These are phyloP conservation scores for Noctua pronuba DNA, from an alignment of 2,888 invertebrate genomes.

Conservation along the genomic window DNA sequence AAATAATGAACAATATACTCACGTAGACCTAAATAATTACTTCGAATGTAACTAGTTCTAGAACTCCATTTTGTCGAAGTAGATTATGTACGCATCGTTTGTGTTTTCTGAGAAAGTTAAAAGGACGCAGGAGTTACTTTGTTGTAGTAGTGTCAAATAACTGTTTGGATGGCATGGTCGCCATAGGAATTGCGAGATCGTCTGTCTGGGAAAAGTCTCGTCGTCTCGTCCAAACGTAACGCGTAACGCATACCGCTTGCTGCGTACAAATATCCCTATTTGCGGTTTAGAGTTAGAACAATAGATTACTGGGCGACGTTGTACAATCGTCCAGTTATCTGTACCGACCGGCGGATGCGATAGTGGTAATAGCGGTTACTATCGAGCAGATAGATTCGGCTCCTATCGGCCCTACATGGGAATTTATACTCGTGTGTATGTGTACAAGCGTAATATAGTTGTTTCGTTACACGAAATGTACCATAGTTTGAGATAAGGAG, in stretches of 20 bases:
- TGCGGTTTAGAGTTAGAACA: slow-evolving; percentile 76
- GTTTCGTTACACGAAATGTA: slow-evolving; percentile 66
- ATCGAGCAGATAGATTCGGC: slow-evolving; percentile 82
- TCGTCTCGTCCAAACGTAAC: slow-evolving; percentile 26
- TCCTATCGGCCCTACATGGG: slow-evolving; percentile 83
- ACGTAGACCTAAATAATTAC: slow-evolving; percentile 64
- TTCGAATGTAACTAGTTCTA: slow-evolving; percentile 57
- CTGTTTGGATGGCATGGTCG: slow-evolving; percentile 64
- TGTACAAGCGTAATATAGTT: slow-evolving; percentile 63
- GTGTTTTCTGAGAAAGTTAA: slow-evolving; percentile 58
- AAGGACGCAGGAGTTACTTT: slow-evolving; percentile 48
- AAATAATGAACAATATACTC: slow-evolving; percentile 69
- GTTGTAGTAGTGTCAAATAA: slow-evolving; percentile 63
- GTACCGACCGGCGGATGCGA: slow-evolving; percentile 82
- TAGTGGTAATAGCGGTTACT: slow-evolving; percentile 86
- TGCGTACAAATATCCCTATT: slow-evolving; percentile 76
- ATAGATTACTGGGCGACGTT: slow-evolving; percentile 81
- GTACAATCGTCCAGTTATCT: slow-evolving; percentile 80
- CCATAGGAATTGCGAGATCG: slow-evolving; percentile 73
- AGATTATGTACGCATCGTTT: slow-evolving; percentile 56
- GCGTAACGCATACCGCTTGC: slow-evolving; percentile 31
- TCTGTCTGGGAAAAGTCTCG: slow-evolving; percentile 73
- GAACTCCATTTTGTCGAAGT: slow-evolving; percentile 40
- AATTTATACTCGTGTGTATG: slow-evolving; percentile 77
- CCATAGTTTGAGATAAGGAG: slow-evolving; percentile 64